phyloP scores from a whole-genome alignment of 30 jellyfish, hydroid and myxozoan genomes.

The Cassiopea xamachana region DNA sequence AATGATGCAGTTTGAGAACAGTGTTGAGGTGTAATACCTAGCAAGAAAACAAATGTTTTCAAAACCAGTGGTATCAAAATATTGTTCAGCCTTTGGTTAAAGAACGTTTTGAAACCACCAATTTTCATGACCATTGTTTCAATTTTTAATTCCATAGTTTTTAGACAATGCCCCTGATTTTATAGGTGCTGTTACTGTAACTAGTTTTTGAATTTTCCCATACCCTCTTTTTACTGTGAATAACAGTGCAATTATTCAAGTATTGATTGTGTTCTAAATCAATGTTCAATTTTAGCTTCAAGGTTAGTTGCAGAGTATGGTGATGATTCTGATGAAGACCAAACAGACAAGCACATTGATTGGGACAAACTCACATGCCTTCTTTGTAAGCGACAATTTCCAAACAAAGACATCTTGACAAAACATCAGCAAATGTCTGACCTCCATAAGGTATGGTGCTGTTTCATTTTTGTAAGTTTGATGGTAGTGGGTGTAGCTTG shows the following conservation, averaged over 20 bases:
- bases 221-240: no score
- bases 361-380: conserved; percentile 81
- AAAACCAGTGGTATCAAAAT: no score
- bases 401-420: conserved; percentile 78
- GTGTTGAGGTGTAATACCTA: no score
- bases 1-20: no score
- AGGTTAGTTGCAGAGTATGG: conserved; percentile 87
- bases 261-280: not conserved
- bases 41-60: no score
- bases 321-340: conserved; percentile 89
- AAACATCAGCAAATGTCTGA: conserved; percentile 93
- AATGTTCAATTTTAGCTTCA: conserved; percentile 34
- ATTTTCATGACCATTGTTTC: no score
- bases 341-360: conserved; percentile 72
- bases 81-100: no score
- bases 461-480: not conserved
- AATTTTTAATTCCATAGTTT: no score
- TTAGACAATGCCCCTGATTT: no score
- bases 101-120: no score
- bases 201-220: no score
- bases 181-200: no score
- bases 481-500: not conserved
- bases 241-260: not conserved
- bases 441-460: conserved; percentile 80
- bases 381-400: conserved; percentile 91